phyloP scores from a whole-genome alignment of 2,797 vertebrate species.

The Spinibarbus caldwelli region DNA sequence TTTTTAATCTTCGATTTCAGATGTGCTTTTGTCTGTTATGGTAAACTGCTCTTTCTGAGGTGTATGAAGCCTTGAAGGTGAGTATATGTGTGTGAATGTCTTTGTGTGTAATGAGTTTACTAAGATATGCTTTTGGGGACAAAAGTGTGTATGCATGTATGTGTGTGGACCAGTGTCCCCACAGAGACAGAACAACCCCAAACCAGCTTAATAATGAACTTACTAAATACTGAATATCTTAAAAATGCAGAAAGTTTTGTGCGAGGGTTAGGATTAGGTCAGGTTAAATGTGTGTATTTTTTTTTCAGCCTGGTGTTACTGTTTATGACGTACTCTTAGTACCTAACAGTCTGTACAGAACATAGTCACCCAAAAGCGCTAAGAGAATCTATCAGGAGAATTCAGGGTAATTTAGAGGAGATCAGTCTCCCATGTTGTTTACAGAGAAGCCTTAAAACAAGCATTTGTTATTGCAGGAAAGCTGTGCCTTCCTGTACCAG shows the following conservation, averaged over 20 bases:
- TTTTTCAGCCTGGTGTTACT: background rate
- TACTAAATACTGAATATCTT: background rate
- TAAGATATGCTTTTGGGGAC: background rate
- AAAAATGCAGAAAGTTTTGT: background rate
- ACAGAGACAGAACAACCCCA: background rate
- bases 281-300: background rate
- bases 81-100: slow-evolving; percentile 32
- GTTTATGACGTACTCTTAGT: background rate
- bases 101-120: no score
- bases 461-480: slow-evolving; percentile 30
- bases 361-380: slow-evolving; percentile 58
- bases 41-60: slow-evolving; percentile 53
- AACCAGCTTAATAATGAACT: background rate
- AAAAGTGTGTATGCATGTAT: background rate
- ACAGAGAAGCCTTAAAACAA: slow-evolving; percentile 1
- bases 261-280: background rate
- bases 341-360: background rate
- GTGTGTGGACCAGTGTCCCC: background rate
- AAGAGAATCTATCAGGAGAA: slow-evolving; percentile 39
- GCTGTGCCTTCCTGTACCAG: slow-evolving; percentile 44
- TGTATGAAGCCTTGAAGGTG: slow-evolving; percentile 55
- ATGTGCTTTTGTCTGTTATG: slow-evolving; percentile 55
- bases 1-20: slow-evolving; percentile 47
- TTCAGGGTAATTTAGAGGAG: background rate
- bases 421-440: background rate